These are phyloP conservation scores for Drosophila rellima DNA, from an alignment of 2,888 invertebrate species.

Conservation along the genomic window DNA sequence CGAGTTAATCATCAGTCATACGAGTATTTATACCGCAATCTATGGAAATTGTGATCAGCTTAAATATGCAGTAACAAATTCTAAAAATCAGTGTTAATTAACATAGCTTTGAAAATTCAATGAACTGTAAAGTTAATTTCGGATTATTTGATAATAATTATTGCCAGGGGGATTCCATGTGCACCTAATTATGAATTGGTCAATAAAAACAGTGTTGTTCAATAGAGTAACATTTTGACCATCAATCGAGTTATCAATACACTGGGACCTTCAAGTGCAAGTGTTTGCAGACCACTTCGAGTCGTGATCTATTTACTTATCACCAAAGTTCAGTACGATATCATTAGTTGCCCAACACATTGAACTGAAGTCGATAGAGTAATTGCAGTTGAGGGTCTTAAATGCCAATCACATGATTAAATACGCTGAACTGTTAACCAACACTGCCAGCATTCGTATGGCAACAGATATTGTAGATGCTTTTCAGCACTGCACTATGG, in stretches of 20 bases:
- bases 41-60: too few species aligned
- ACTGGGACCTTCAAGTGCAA: constrained; percentile 4
- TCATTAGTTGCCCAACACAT: constrained; percentile 25
- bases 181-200: not conserved
- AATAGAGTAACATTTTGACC: not conserved
- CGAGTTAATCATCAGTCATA: too few species aligned
- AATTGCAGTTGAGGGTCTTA: constrained; percentile 33
- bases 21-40: too few species aligned
- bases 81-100: too few species aligned
- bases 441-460: constrained; percentile 10
- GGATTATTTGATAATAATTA: not conserved
- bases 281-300: constrained; percentile 45
- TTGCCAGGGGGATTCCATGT: not conserved
- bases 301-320: constrained; percentile 27
- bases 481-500: constrained; percentile 46
- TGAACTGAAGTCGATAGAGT: constrained; percentile 18
- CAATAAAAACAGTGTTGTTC: not conserved
- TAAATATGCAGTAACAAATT: too few species aligned
- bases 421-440: constrained; percentile 7
- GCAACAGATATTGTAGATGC: not conserved
- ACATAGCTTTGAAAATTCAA: not conserved
- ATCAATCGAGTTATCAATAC: constrained; percentile 14
- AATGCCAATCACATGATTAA: constrained; percentile 40
- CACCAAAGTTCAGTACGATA: constrained; percentile 28
- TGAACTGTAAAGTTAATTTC: not conserved